Evolutionary conservation across 2,888 invertebrate genomes (phyloP).

Genomic region (Hemicrepidius hirtus): DNA sequence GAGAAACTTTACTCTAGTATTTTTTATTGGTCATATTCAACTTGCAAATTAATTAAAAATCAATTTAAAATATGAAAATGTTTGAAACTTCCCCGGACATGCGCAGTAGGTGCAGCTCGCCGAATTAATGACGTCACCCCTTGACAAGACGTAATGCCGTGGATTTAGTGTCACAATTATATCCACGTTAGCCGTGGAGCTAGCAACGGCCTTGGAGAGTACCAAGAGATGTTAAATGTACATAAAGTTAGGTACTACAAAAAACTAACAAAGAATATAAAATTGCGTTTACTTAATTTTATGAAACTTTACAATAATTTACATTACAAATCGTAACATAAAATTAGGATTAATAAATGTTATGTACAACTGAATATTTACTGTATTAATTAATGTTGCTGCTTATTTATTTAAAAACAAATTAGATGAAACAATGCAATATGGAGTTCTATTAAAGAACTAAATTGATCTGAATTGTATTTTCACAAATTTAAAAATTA

Average conservation of each 20-base stretch:
- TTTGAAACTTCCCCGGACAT: too few species aligned
- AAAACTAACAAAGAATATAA: not conserved
- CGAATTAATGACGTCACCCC: too few species aligned
- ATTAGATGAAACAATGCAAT: constrained; percentile 12
- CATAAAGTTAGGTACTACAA: not conserved
- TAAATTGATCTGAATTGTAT: constrained; percentile 18
- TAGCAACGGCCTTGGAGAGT: too few species aligned
- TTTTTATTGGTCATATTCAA: too few species aligned
- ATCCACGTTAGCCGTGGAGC: too few species aligned
- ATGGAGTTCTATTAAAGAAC: not conserved
- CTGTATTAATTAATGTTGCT: constrained; percentile 19
- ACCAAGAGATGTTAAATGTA: too few species aligned
- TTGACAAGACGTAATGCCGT: too few species aligned
- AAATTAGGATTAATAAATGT: constrained; percentile 9
- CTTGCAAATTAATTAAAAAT: too few species aligned
- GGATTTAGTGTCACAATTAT: too few species aligned
- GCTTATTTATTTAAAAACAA: constrained; percentile 27
- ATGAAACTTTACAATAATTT: constrained; percentile 42
- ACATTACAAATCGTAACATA: constrained; percentile 36
- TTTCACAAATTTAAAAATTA: constrained; percentile 23
- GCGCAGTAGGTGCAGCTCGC: too few species aligned
- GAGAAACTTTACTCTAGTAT: too few species aligned
- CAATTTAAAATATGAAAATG: too few species aligned
- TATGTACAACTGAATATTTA: constrained; percentile 29
- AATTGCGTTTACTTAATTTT: constrained; percentile 12